Evolutionary conservation across 1,140 invertebrate species (phyloP).

Genomic region (Carposina sasakii): DNA sequence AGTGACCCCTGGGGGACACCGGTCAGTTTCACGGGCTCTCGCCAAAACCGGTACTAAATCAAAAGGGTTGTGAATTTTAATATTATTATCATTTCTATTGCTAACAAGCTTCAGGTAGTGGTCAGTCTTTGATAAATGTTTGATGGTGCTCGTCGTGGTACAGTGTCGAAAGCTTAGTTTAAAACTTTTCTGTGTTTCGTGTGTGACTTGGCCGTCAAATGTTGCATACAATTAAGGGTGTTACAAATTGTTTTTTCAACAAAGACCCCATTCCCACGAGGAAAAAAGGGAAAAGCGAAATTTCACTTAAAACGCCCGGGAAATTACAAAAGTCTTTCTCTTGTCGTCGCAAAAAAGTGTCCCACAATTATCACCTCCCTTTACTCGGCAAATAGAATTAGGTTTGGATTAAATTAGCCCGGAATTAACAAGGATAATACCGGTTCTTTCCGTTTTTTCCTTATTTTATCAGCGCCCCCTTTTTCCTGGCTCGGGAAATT

Average conservation of each 20-base stretch:
- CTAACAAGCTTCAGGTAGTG: constrained; percentile 26
- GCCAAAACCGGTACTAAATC: constrained; percentile 52
- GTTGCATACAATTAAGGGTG: no score
- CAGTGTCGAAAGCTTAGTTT: constrained; percentile 22
- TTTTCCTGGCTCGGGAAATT: constrained; percentile 43
- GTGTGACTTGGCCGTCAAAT: no score
- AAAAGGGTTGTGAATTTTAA: constrained; percentile 48
- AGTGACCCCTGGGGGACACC: constrained; percentile 60
- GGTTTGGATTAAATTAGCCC: constrained; percentile 67
- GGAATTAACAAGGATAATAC: constrained; percentile 70
- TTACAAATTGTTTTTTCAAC: no score
- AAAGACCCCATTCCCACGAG: constrained; percentile 23
- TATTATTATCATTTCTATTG: constrained; percentile 37
- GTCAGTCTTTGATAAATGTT: constrained; percentile 53
- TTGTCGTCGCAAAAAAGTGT: constrained; percentile 53
- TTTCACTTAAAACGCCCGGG: constrained; percentile 18
- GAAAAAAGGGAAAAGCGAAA: constrained; percentile 18
- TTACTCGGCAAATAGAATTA: constrained; percentile 69
- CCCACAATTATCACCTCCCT: constrained; percentile 65
- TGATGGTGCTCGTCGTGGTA: constrained; percentile 29
- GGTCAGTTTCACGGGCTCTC: constrained; percentile 51
- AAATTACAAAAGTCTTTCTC: constrained; percentile 25
- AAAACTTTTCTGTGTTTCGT: constrained; percentile 11
- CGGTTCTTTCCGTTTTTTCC: constrained; percentile 43
- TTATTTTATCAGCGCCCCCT: constrained; percentile 34